Base-by-base conservation (phyloP, 2,888 invertebrate genomes). In the Erebia aethiops region DNA sequence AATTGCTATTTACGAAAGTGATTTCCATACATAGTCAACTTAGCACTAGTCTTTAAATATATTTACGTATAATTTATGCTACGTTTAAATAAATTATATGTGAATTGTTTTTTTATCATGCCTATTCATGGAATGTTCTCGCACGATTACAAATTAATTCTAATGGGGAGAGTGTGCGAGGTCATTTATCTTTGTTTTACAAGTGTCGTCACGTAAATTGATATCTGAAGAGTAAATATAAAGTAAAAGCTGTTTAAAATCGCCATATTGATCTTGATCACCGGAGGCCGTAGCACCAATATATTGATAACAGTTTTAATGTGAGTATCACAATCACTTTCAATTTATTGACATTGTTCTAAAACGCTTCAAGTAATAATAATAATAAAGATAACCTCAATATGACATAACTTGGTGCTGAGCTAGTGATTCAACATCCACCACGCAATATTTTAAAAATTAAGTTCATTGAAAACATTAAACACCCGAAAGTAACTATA, bases 11-110 rank as follows among this genome's bases (percentile, higher is more conserved):
- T 67, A 60, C 62, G 56, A 70, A 21, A 18, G 56, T 69, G 26
- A 57, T 67, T 63, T 21, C 61, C 21, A 62, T 61, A 63, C 54
- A 74, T 74, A 69, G 71, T 83, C 86, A 89, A 90, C 88, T 88
- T 82, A 78, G 83, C 87, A 54, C 86, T 81, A 78, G 72, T 51
- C n/a, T 26, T n/a, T 84, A 87, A 88, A 79, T 78, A 18, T 79
- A 78, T 81, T 89, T 86, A 84, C 86, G 81, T 88, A 86, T 87
- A 89, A 89, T 87, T 89, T 88, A 86, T 84, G 77, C 77, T 62
- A 13, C 69, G 63, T 13, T 49, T 65, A 71, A 80, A 80, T 84
- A 83, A 88, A 84, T 88, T 89, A 84, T 86, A 87, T 82, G 80
- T 87, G 88, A 86, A 67, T 84, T 71, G 60, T 78, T 74, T 70